phyloP scores from a whole-genome alignment of 2,888 invertebrate species.

The Hydrotaea cyrtoneurina region DNA sequence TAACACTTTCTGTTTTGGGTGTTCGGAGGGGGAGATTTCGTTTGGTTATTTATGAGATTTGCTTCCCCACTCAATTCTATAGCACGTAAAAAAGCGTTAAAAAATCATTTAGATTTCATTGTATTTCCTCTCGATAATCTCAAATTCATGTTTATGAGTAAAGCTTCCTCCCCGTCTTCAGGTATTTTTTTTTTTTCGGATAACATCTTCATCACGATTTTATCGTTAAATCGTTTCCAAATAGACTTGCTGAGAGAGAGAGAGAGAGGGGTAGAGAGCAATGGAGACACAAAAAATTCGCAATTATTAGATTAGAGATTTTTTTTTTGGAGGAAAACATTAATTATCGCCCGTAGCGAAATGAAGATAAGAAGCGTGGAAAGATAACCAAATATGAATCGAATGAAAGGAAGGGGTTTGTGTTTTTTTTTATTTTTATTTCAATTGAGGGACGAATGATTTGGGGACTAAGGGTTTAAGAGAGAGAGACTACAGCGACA shows the following conservation, averaged over 20 bases:
- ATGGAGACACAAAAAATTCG: not conserved
- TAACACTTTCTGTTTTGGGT: slow-evolving; percentile 62
- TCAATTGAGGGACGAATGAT: no score
- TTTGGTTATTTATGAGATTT: not conserved
- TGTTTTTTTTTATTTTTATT: no score
- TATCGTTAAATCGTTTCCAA: not conserved
- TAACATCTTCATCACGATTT: slow-evolving; percentile 41
- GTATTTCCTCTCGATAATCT: slow-evolving; percentile 24
- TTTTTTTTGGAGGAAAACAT: not conserved
- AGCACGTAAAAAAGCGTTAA: slow-evolving; percentile 14
- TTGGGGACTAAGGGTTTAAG: no score
- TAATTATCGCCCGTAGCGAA: not conserved
- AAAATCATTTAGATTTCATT: slow-evolving; percentile 17
- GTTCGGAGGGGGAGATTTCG: not conserved
- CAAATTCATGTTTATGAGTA: not conserved
- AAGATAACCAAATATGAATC: no score
- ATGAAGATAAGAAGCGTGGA: not conserved
- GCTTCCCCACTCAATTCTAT: not conserved
- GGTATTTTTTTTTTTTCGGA: not conserved
- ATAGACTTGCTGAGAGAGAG: no score
- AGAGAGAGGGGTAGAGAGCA: no score
- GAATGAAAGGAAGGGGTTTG: no score
- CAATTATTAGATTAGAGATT: not conserved
- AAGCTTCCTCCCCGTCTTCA: not conserved
- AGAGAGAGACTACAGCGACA: no score